Evolutionary conservation across 2,113 vertebrate species (phyloP), one percentile per base, ranked within the genome.

Genomic region (Hipposideros armiger): DNA sequence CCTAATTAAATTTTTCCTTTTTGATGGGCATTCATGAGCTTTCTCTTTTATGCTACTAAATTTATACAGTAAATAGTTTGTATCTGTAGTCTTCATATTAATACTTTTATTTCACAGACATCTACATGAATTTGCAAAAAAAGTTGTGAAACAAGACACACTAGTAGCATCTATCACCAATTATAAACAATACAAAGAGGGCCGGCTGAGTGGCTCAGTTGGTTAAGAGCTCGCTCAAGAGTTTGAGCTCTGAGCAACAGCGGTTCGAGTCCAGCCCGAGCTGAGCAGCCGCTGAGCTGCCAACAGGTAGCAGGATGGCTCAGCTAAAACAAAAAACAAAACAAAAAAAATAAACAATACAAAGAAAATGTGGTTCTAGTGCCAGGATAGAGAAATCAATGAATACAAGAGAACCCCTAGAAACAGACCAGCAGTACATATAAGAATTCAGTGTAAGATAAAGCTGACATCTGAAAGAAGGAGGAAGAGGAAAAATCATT

Each of bases 71-170:
- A 60, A 42, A 60, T 67, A 67, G 67, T 80, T 88, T 64, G 16
- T 91, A 22, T 93, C 32, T 91, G 3, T n/a, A 30, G 28, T 88
- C 16, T 92, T 92, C 67, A 74, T 81, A 81, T 76, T 74, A 82
- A 67, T 81, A 69, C 32, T 73, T 66, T 67, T 81, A 87, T 82
- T 20, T 66, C 67, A 60, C 81, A 88, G 69, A 2, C 8, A 52
- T 88, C 19, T 60, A 36, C 40, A 78, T 32, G 32, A 87, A 58
- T 50, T 87, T 70, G 7, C 62, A 69, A 40, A 47, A 62, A 84
- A 74, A 76, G 16, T 13, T 45, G 42, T 76, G 58, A 74, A 54
- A 52, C 15, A 72, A 56, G 45, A 74, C 84, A 45, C 3, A 74
- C 8, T 84, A 52, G 73, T 60, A 45, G 32, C 16, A 84, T 84